phyloP scores from a whole-genome alignment of 1,140 invertebrate genomes.

The Trissolcus basalis region DNA sequence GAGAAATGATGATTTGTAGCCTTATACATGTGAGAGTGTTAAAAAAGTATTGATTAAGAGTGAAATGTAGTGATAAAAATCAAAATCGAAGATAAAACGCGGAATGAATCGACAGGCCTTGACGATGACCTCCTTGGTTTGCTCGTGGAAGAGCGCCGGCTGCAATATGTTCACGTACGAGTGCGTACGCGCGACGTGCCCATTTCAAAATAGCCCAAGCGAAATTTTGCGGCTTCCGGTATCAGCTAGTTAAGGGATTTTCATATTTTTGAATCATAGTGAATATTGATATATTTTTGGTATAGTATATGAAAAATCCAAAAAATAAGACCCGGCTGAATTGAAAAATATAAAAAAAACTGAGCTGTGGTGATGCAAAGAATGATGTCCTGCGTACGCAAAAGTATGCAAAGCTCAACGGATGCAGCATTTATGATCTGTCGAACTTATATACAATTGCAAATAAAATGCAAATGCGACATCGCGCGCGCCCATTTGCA shows the following conservation, averaged over 20 bases:
- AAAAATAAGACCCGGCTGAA: no score
- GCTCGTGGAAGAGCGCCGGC: neutral
- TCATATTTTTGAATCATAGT: no score
- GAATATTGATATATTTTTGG: no score
- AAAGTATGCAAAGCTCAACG: constrained; percentile 14
- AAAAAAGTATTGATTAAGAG: neutral
- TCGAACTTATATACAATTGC: constrained; percentile 27
- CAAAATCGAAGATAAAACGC: neutral
- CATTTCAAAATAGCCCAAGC: constrained; percentile 13
- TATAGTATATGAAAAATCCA: no score
- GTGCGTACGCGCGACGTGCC: constrained; percentile 15
- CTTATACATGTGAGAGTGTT: no score
- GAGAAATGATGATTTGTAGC: no score
- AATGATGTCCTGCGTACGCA: neutral
- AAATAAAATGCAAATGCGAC: constrained; percentile 37
- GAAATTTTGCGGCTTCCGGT: no score
- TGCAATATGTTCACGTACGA: constrained; percentile 25
- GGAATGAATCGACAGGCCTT: constrained; percentile 55
- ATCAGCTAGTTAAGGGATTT: no score
- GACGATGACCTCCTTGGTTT: constrained; percentile 54
- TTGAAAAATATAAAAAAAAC: no score
- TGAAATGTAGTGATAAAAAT: neutral
- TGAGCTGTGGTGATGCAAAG: no score
- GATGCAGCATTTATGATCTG: constrained; percentile 35
- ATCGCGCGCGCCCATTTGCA: constrained; percentile 16